Conservation (phyloP, 1,140 invertebrate genomes). For the Plutomurus gul region DNA sequence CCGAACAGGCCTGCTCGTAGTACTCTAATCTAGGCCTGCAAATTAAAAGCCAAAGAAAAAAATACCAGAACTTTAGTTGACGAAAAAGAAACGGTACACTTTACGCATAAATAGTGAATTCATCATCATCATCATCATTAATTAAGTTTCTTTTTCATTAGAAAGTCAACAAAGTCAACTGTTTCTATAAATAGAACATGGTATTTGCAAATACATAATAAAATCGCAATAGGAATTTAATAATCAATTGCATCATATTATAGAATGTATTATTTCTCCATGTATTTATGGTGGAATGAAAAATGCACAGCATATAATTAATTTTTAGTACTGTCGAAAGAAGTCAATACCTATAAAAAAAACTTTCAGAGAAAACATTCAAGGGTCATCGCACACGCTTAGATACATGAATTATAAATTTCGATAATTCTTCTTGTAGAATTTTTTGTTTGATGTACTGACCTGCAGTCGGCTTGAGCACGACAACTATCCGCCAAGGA, state of each 20-base stretch:
- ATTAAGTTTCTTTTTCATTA: too few relatives aligned
- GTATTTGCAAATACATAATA: too few relatives aligned
- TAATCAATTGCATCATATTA: neutral
- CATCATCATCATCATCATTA: too few relatives aligned
- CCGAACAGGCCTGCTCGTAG: constrained; percentile 87
- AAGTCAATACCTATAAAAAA: neutral
- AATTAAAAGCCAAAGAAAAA: neutral
- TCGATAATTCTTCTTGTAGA: neutral
- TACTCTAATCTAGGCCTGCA: constrained; percentile 75
- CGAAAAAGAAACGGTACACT: neutral
- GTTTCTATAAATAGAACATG: too few relatives aligned
- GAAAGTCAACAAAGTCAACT: too few relatives aligned
- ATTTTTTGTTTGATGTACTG: constrained; percentile 29
- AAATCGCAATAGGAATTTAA: too few relatives aligned
- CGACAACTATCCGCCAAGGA: constrained; percentile 76
- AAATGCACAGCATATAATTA: too few relatives aligned
- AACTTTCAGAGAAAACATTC: neutral
- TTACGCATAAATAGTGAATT: too few relatives aligned
- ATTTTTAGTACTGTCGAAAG: too few relatives aligned
- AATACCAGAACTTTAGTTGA: neutral
- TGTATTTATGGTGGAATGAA: too few relatives aligned
- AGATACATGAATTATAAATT: neutral
- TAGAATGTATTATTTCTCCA: too few relatives aligned
- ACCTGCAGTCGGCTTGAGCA: constrained; percentile 65
- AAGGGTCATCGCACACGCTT: neutral